Evolutionary conservation across 2,888 invertebrate species (phyloP).

Genomic region (Tinea pellionella): DNA sequence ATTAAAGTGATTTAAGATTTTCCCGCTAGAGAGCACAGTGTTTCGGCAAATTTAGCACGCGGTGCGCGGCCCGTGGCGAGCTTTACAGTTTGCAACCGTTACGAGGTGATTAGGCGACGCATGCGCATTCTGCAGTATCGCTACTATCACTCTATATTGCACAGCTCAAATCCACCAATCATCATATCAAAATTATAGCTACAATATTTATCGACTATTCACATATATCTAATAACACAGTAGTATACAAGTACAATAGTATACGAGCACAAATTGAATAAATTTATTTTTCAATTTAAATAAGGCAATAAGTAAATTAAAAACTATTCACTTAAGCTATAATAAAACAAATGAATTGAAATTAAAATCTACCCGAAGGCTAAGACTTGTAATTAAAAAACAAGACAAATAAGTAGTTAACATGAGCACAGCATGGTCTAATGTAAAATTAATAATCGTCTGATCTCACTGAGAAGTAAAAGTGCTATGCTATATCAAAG

Average conservation of each 20-base stretch:
- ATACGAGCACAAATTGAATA: too few species aligned
- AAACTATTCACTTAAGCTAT: not conserved
- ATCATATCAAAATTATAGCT: too few species aligned
- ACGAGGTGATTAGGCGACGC: conserved; percentile 54
- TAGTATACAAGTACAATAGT: too few species aligned
- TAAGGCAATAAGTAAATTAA: not conserved
- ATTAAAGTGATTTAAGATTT: conserved; percentile 51
- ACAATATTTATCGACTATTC: too few species aligned
- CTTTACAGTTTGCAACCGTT: conserved; percentile 68
- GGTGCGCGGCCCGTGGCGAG: conserved; percentile 56
- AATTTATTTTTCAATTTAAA: too few species aligned
- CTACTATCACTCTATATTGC: conserved; percentile 20
- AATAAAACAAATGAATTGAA: not conserved
- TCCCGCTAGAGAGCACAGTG: conserved; percentile 58
- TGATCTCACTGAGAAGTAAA: conserved; percentile 51
- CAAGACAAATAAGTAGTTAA: conserved; percentile 3
- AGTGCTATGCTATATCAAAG: conserved; percentile 52
- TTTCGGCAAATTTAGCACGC: conserved; percentile 69
- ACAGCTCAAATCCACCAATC: conserved; percentile 2
- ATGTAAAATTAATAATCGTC: conserved; percentile 37
- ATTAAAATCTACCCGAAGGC: conserved; percentile 10
- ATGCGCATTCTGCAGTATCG: conserved; percentile 25
- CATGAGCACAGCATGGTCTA: conserved; percentile 19
- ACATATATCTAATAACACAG: too few species aligned
- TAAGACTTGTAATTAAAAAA: not conserved